Percentiles rank a stretch among this genome's conserved stretches.
Evolutionary conservation across 2,797 vertebrate species (phyloP).

Genomic region (Setipinna tenuifilis): DNA sequence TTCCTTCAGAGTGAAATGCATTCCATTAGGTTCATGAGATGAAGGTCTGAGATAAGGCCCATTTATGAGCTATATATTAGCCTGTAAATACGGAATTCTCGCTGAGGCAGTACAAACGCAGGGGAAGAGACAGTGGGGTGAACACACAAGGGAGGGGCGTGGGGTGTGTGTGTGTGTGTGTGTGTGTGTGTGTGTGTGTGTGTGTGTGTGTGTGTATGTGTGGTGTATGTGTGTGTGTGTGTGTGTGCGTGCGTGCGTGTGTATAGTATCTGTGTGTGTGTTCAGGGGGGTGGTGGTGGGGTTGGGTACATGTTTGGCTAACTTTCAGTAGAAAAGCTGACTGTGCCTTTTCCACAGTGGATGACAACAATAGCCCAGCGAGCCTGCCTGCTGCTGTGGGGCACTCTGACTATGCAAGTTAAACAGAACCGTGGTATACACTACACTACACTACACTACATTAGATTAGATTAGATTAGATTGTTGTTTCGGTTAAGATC

Average conservation of each 20-base stretch:
- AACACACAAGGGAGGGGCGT: not conserved
- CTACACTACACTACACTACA: not conserved
- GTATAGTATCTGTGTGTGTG: slow-evolving; percentile 23
- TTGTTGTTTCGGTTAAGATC: not conserved
- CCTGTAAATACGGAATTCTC: not conserved
- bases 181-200: too few species aligned
- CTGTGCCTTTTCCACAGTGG: not conserved
- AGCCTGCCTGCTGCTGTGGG: not conserved
- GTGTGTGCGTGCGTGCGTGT: not conserved
- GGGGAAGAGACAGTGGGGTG: not conserved
- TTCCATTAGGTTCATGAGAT: not conserved
- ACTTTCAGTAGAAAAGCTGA: slow-evolving; percentile 15
- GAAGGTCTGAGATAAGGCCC: not conserved
- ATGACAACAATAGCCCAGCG: not conserved
- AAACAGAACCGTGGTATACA: not conserved
- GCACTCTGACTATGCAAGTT: not conserved
- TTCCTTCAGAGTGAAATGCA: not conserved
- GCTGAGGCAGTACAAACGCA: slow-evolving; percentile 2
- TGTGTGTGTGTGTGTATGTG: too few species aligned
- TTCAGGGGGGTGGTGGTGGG: not conserved
- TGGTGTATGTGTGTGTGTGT: slow-evolving; percentile 23
- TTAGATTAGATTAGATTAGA: not conserved
- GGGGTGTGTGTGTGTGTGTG: too few species aligned
- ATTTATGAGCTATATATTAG: not conserved
- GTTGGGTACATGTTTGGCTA: not conserved